Conservation (phyloP, 2,888 invertebrate species). For the Caenorhabditis sp. region DNA sequence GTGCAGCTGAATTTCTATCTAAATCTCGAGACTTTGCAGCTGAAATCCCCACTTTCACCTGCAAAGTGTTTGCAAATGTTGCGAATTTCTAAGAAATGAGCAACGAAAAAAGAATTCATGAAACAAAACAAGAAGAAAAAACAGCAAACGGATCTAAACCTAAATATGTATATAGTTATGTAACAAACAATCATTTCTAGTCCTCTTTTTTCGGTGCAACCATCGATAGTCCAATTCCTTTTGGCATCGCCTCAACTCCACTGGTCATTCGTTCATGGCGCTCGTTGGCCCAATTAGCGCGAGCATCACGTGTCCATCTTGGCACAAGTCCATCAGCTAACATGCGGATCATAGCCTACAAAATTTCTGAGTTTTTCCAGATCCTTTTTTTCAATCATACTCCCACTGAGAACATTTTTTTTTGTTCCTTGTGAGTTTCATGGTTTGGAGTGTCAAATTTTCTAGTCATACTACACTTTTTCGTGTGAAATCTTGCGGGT, state of each 20-base stretch:
- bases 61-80: background rate
- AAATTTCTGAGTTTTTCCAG: background rate
- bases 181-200: background rate
- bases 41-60: background rate
- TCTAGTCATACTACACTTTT: no score
- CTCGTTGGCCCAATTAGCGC: conserved; percentile 43
- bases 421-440: no score
- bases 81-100: background rate
- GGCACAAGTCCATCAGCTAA: conserved; percentile 66
- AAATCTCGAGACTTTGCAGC: conserved; percentile 10
- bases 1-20: no score
- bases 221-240: conserved; percentile 61
- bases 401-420: no score
- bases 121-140: background rate
- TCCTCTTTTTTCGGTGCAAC: conserved; percentile 32
- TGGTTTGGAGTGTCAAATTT: no score
- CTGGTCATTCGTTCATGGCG: conserved; percentile 50
- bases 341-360: conserved; percentile 63
- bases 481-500: no score
- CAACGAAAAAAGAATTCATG: background rate
- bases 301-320: conserved; percentile 66
- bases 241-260: conserved; percentile 62
- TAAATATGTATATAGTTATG: background rate
- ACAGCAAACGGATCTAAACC: no score
- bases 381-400: no score